These are phyloP conservation scores for Xenopus tropicalis DNA, from an alignment of 2,113 vertebrate species.

Conservation along the genomic window UCB_Xtro_10.0 CM004451.2:53589001-53589500, in stretches of 20 bases:
- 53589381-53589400: constrained; percentile 80
- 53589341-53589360: constrained; percentile 93
- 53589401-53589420: constrained; percentile 91
- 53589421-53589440: constrained; percentile 92
- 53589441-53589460: constrained; percentile 88
- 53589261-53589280: constrained; percentile 85
- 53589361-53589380: constrained; percentile 88
- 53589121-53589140: no score
- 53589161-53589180: constrained; percentile 80
- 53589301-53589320: constrained; percentile 86
- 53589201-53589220: constrained; percentile 76
- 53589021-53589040: no score
- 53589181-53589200: constrained; percentile 90
- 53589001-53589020: no score
- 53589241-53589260: constrained; percentile 80
- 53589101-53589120: no score
- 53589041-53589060: no score
- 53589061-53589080: no score
- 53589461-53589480: constrained; percentile 98
- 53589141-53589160: neutral
- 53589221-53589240: constrained; percentile 88
- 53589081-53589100: no score
- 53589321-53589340: constrained; percentile 87
- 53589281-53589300: constrained; percentile 82
- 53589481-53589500: constrained; percentile 93